phyloP scores from a whole-genome alignment of 2,113 vertebrate species.

The Morone saxatilis region DNA sequence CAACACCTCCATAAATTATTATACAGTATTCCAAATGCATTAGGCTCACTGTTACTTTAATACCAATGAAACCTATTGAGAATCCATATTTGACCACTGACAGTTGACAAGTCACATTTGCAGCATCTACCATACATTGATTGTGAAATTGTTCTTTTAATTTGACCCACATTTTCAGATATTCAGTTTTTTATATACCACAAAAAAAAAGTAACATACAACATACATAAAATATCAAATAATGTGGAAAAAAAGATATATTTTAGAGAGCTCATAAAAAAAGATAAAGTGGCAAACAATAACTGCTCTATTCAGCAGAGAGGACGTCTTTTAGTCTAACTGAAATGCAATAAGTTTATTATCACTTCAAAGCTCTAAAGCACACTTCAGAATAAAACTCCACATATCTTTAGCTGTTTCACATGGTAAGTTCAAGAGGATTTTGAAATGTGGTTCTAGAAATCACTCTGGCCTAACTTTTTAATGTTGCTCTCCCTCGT shows the following conservation, averaged over 20 bases:
- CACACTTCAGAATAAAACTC: neutral
- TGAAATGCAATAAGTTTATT: neutral
- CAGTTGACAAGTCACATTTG: neutral
- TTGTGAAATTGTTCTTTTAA: neutral
- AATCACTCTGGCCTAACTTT: neutral
- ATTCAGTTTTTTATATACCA: neutral
- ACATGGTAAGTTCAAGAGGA: neutral
- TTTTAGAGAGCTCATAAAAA: neutral
- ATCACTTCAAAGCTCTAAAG: neutral
- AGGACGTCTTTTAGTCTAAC: neutral
- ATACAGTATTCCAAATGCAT: neutral
- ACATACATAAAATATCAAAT: neutral
- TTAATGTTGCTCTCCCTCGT: neutral
- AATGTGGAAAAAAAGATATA: neutral
- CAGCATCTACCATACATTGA: neutral
- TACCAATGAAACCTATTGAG: neutral
- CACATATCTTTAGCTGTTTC: neutral
- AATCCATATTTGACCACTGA: constrained; percentile 1
- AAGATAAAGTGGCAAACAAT: neutral
- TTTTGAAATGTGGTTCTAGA: neutral
- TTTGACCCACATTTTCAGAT: neutral
- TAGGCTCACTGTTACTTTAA: neutral
- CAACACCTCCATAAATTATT: neutral
- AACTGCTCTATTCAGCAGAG: neutral
- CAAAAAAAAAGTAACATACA: neutral